Percentiles rank a stretch among this genome's conserved stretches.
These are phyloP conservation scores for Sula dactylatra DNA, from an alignment of 2,113 vertebrate genomes.

Conservation along the genomic window DNA sequence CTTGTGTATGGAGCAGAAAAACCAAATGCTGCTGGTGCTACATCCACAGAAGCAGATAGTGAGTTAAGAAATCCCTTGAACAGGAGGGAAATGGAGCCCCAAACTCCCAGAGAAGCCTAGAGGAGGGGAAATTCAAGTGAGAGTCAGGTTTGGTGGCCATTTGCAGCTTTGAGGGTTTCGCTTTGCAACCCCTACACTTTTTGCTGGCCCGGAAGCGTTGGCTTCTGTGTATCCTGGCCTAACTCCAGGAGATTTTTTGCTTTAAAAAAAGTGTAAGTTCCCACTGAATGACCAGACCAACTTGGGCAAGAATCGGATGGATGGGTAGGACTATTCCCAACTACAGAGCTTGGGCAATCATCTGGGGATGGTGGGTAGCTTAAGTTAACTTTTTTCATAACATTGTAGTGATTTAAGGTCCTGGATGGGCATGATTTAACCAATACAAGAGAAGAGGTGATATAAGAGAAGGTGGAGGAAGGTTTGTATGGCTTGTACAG, in stretches of 20 bases:
- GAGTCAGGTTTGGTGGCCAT: accelerated
- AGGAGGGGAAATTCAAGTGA: not conserved
- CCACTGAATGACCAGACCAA: not conserved
- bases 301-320: not conserved
- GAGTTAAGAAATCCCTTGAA: not conserved
- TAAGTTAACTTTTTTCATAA: not conserved
- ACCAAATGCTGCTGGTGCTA: not conserved
- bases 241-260: not conserved
- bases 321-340: not conserved
- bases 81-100: accelerated
- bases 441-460: not conserved
- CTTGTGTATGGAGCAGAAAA: accelerated
- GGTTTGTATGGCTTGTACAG: too few species aligned
- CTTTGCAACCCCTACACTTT: not conserved
- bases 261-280: not conserved
- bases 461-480: not conserved
- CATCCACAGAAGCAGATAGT: not conserved
- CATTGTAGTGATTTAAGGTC: not conserved
- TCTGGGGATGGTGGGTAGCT: too few species aligned
- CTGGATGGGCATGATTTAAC: not conserved
- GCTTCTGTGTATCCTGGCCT: not conserved
- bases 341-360: not conserved
- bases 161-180: not conserved
- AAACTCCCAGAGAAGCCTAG: not conserved
- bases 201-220: not conserved